Conservation (phyloP, 2,113 vertebrate genomes). For the Tretioscincus oriximinensis region DNA sequence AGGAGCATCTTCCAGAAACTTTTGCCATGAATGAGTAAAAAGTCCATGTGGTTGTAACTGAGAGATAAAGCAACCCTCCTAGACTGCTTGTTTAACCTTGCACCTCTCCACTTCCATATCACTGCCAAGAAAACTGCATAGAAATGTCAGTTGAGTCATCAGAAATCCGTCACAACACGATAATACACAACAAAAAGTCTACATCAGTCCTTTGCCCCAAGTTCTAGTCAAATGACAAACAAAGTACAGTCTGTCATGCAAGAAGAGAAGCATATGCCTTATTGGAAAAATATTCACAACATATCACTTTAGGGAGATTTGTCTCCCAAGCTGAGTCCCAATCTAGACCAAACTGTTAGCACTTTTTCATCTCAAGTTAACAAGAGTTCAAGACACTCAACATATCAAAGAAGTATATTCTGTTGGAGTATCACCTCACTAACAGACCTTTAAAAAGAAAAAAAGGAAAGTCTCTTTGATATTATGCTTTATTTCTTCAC, state of each 20-base stretch:
- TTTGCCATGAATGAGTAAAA: too few species aligned
- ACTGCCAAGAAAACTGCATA: not conserved
- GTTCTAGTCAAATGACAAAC: not conserved
- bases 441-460: constrained; percentile 3
- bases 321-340: not conserved
- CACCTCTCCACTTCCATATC: too few species aligned
- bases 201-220: not conserved
- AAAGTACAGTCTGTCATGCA: not conserved
- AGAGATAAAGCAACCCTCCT: too few species aligned
- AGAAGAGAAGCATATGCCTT: not conserved
- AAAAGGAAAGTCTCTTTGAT: constrained; percentile 1
- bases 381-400: constrained; percentile 14
- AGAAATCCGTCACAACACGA: not conserved
- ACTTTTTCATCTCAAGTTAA: constrained; percentile 7
- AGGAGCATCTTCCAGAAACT: too few species aligned
- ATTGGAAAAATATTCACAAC: not conserved
- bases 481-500: not conserved
- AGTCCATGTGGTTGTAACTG: too few species aligned
- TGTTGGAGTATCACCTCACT: constrained; percentile 13
- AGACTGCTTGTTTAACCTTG: too few species aligned
- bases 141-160: not conserved
- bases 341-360: not conserved
- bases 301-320: not conserved
- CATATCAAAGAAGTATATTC: constrained; percentile 14
- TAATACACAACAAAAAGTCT: not conserved